Evolutionary conservation across 2,888 invertebrate species (phyloP).

Genomic region (Noctua fimbriata): DNA sequence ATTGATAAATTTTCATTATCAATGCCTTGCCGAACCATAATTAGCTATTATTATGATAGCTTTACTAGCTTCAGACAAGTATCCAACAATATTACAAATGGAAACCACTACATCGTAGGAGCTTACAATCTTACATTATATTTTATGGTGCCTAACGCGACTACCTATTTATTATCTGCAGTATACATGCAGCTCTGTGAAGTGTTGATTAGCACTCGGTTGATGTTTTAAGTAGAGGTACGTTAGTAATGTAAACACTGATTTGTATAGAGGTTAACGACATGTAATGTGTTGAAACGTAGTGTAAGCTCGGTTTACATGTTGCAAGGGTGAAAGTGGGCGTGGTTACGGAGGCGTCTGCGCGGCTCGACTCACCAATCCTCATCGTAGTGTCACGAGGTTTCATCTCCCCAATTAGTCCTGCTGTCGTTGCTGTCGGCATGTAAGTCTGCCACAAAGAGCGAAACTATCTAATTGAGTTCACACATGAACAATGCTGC

Average conservation of each 20-base stretch:
- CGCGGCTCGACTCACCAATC: conserved; percentile 29
- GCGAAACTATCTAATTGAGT: conserved; percentile 83
- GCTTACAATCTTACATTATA: conserved; percentile 30
- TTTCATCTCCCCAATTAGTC: conserved; percentile 75
- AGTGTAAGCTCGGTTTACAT: conserved; percentile 70
- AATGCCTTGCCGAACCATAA: not conserved
- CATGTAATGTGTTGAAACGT: conserved; percentile 72
- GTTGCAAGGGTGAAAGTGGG: conserved; percentile 74
- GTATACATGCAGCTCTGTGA: conserved; percentile 67
- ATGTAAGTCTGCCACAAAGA: conserved; percentile 71
- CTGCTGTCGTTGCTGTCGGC: conserved; percentile 75
- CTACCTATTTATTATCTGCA: conserved; percentile 59
- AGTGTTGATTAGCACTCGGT: conserved; percentile 71
- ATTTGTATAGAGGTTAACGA: conserved; percentile 77
- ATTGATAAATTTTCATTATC: conserved; percentile 37
- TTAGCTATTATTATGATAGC: not conserved
- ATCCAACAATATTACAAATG: conserved; percentile 21
- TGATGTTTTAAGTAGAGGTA: conserved; percentile 69
- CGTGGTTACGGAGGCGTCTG: conserved; percentile 62
- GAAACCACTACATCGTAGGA: conserved; percentile 9
- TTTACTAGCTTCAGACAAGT: not conserved
- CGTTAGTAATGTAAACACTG: conserved; percentile 72
- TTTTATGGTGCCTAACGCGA: conserved; percentile 34
- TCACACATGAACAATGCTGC: conserved; percentile 82
- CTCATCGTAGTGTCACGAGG: conserved; percentile 52